A percentile compares a stretch with the other conserved stretches of the same genome.
Evolutionary conservation across 2,888 invertebrate genomes (phyloP).

Genomic region (Eurois occulta): DNA sequence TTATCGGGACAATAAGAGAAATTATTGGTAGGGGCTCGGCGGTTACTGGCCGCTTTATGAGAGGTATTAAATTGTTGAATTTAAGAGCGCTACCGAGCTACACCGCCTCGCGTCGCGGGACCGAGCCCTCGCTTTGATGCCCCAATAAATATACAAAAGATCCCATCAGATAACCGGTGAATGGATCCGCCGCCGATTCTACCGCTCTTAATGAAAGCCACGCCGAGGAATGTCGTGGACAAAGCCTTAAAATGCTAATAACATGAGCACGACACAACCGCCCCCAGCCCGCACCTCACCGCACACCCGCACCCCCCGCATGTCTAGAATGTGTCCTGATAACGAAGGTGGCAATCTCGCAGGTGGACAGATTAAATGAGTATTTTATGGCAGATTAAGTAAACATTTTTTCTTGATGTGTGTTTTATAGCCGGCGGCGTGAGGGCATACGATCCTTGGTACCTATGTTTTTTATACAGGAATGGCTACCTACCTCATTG

Average conservation of each 20-base stretch:
- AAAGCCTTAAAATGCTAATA: conserved; percentile 79
- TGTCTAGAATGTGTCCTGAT: conserved; percentile 77
- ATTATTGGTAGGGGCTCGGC: conserved; percentile 80
- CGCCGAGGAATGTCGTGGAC: conserved; percentile 76
- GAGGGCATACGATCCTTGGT: conserved; percentile 48
- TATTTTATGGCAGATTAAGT: conserved; percentile 79
- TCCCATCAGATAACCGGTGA: conserved; percentile 82
- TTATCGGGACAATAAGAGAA: conserved; percentile 89
- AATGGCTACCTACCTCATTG: conserved; percentile 30
- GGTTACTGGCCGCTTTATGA: conserved; percentile 86
- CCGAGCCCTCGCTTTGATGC: conserved; percentile 75
- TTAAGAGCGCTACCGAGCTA: conserved; percentile 88
- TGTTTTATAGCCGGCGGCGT: conserved; percentile 67
- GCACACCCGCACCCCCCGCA: conserved; percentile 19
- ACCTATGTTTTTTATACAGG: conserved; percentile 34
- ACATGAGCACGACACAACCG: conserved; percentile 71
- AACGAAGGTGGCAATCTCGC: conserved; percentile 78
- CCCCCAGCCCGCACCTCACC: conserved; percentile 17
- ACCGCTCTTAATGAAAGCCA: conserved; percentile 76
- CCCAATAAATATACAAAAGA: conserved; percentile 87
- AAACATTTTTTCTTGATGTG: conserved; percentile 68
- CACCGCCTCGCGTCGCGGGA: conserved; percentile 69
- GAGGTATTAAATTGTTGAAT: conserved; percentile 85
- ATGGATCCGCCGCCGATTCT: conserved; percentile 68
- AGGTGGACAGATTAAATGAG: conserved; percentile 77